Conservation (phyloP, 2,888 invertebrate species). For the Fabriciana adippe region DNA sequence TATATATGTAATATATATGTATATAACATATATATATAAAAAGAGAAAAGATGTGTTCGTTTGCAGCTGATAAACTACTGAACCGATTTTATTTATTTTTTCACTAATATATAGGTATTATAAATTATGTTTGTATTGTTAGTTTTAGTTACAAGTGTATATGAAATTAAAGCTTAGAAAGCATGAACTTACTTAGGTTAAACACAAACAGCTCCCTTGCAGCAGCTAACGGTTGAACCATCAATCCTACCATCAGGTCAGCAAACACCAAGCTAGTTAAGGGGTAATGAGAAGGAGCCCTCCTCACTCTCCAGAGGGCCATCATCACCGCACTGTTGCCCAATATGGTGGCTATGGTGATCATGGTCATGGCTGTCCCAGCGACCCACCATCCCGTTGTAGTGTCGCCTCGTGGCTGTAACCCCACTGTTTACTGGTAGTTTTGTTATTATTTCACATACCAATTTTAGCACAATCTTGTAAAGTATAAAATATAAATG, state of each 20-base stretch:
- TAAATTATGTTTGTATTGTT: too few relatives aligned
- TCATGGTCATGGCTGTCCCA: slow-evolving; percentile 52
- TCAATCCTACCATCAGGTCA: slow-evolving; percentile 82
- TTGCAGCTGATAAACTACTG: too few relatives aligned
- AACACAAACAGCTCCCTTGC: slow-evolving; percentile 81
- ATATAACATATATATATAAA: too few relatives aligned
- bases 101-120: too few relatives aligned
- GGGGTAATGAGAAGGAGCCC: slow-evolving; percentile 84
- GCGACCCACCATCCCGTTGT: slow-evolving; percentile 51
- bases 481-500: too few relatives aligned
- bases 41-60: too few relatives aligned
- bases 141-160: too few relatives aligned
- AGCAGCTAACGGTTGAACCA: slow-evolving; percentile 82
- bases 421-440: slow-evolving; percentile 41
- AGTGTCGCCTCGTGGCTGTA: slow-evolving; percentile 53
- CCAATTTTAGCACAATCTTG: neutral
- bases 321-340: slow-evolving; percentile 64
- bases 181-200: slow-evolving; percentile 59
- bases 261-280: slow-evolving; percentile 86
- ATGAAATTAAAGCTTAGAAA: too few relatives aligned
- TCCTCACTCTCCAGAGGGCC: slow-evolving; percentile 56
- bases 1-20: too few relatives aligned
- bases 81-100: too few relatives aligned
- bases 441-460: slow-evolving; percentile 2
- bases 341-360: slow-evolving; percentile 53